Evolutionary conservation across 1,140 invertebrate genomes (phyloP), one percentile per base, ranked within the genome.

Genomic region (Tetragnatha versicolor): DNA sequence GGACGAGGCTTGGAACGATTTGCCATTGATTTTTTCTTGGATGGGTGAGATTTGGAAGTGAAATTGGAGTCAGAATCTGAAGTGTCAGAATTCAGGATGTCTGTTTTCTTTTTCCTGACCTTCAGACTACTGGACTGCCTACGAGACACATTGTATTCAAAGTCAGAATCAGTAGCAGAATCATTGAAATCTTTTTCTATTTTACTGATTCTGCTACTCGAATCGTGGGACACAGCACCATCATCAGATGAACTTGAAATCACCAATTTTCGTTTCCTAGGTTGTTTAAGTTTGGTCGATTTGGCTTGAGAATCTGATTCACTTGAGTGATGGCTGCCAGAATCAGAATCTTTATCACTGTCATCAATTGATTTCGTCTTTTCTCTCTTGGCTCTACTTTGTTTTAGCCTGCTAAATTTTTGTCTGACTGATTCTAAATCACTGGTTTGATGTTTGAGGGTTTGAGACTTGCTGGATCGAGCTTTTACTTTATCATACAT

Each of bases 401-500:
- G 92, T 84, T 96, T 95, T 42, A 96, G 84, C 82, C 94, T 92
- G 82, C 91, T 93, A 83, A 96, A 95, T 85, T 95, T 95, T 22
- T 94, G 93, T 85, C 94, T 93, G 22, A 95, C 89, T 85, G 91
- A 92, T 85, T 93, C 92, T 85, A 94, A 91, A 5, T 93, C 89
- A 82, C 94, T 94, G 25, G 72, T 63, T 85, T 95, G 93, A 83
- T 95, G 85, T 73, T 86, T 93, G 82, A 94, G 90, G 84, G 94
- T 94, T 85, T 83, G 84, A 79, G 79, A 84, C 79, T 83, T 84
- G 80, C 85, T 96, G 29, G 95, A 97, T 49, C 96, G 90, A 3
- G 95, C 93, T 87, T 98, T 98, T 0, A 98, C 95, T 87, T 98
- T 98, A 84, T 98, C 97, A 85, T 98, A 98, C 96, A 98, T 98